Conservation (phyloP, 2,797 vertebrate genomes). For the Gymnothorax javanicus region DNA sequence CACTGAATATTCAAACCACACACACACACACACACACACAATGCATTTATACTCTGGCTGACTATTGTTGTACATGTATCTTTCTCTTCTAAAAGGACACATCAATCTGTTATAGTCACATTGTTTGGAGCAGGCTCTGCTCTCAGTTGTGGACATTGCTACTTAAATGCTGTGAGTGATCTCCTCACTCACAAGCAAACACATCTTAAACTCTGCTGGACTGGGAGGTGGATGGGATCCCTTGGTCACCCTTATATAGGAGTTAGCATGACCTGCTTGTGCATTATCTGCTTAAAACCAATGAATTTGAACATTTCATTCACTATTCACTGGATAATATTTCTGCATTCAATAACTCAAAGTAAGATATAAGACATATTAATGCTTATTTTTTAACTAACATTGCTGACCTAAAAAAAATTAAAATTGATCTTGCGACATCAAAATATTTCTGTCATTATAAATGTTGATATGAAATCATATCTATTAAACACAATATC, state of each 20-base stretch:
- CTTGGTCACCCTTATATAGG: conserved; percentile 53
- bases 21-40: conserved; percentile 6
- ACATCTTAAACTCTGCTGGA: conserved; percentile 55
- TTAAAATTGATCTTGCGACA: background rate
- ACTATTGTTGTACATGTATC: background rate
- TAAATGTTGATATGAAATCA: too few species aligned
- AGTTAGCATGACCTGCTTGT: background rate
- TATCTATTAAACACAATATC: too few species aligned
- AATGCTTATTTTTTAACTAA: background rate
- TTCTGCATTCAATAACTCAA: background rate
- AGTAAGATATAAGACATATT: background rate
- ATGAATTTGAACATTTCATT: background rate
- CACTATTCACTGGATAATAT: background rate
- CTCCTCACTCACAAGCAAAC: conserved; percentile 54
- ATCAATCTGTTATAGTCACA: background rate
- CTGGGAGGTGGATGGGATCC: conserved; percentile 52
- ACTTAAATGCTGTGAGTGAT: conserved; percentile 55
- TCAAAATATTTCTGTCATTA: background rate
- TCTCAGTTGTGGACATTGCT: conserved; percentile 52
- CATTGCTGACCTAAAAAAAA: background rate
- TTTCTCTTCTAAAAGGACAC: background rate
- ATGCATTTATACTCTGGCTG: background rate
- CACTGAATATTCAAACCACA: background rate
- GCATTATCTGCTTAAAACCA: background rate
- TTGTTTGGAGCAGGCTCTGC: conserved; percentile 50